A percentile compares a stretch with the other conserved stretches of the same genome.
Conservation (phyloP, 2,113 vertebrate species). For the Atrichornis clamosus region DNA sequence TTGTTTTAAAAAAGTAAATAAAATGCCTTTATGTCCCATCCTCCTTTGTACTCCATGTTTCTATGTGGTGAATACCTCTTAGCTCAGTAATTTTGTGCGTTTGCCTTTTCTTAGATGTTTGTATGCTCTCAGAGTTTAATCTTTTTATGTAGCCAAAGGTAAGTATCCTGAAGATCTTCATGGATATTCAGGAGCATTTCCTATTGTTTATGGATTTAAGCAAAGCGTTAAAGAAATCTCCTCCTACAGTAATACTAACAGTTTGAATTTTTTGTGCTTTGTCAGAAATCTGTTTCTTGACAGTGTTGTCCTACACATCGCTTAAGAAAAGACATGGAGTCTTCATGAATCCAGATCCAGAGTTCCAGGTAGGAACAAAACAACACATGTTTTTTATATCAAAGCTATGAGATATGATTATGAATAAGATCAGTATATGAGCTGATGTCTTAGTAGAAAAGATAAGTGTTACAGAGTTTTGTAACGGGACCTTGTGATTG, state of each 20-base stretch:
- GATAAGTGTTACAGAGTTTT: not conserved
- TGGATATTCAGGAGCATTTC: not conserved
- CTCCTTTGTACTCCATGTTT: not conserved
- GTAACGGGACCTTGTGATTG: not conserved
- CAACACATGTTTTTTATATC: not conserved
- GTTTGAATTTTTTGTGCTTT: not conserved
- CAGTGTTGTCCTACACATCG: rapidly evolving
- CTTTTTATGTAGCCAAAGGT: not conserved
- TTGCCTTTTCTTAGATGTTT: not conserved
- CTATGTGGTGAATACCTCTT: not conserved
- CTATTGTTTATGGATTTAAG: not conserved
- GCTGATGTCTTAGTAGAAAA: not conserved
- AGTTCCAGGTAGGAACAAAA: not conserved
- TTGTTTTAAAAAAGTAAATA: not conserved
- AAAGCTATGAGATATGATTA: not conserved
- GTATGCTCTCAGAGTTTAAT: not conserved
- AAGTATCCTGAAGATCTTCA: not conserved
- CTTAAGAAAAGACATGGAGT: not conserved
- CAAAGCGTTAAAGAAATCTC: not conserved
- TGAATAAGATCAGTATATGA: not conserved
- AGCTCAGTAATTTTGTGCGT: not conserved
- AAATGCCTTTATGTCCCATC: not conserved
- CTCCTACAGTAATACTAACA: not conserved
- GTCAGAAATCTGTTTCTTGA: not conserved
- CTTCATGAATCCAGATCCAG: not conserved